phyloP scores from a whole-genome alignment of 2,888 invertebrate genomes.

The Mechanitis mazaeus region DNA sequence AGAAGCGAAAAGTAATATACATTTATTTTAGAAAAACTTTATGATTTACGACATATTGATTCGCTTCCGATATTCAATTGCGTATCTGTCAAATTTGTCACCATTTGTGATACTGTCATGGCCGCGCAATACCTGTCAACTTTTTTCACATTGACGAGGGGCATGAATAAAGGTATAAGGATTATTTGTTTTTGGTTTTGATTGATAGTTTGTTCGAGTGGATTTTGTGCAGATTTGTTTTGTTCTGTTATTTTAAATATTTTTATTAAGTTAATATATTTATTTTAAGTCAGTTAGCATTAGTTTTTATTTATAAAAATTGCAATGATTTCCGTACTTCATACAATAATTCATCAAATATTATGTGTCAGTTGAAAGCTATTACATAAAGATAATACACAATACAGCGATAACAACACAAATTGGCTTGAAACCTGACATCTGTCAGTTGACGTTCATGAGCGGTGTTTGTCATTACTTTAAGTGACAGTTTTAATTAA shows the following conservation, averaged over 20 bases:
- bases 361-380: not conserved
- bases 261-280: no score
- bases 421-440: conserved; percentile 50
- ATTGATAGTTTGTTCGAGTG: conserved; percentile 21
- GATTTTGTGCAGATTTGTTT: conserved; percentile 6
- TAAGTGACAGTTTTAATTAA: conserved; percentile 12
- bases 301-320: no score
- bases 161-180: conserved; percentile 26
- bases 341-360: not conserved
- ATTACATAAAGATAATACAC: not conserved
- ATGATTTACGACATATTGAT: conserved; percentile 10
- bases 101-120: conserved; percentile 35
- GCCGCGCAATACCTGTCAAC: conserved; percentile 35
- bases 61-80: conserved; percentile 23
- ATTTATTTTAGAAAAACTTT: conserved; percentile 13
- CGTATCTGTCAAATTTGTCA: conserved; percentile 32
- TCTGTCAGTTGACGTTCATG: conserved; percentile 40
- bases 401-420: conserved; percentile 31
- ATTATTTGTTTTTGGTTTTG: conserved; percentile 23
- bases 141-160: conserved; percentile 36
- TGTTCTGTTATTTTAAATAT: not conserved
- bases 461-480: conserved; percentile 41
- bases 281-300: no score
- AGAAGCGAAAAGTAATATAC: conserved; percentile 3
- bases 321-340: no score